Conservation (phyloP, 2,113 vertebrate species). For the Bujurquina vittata region DNA sequence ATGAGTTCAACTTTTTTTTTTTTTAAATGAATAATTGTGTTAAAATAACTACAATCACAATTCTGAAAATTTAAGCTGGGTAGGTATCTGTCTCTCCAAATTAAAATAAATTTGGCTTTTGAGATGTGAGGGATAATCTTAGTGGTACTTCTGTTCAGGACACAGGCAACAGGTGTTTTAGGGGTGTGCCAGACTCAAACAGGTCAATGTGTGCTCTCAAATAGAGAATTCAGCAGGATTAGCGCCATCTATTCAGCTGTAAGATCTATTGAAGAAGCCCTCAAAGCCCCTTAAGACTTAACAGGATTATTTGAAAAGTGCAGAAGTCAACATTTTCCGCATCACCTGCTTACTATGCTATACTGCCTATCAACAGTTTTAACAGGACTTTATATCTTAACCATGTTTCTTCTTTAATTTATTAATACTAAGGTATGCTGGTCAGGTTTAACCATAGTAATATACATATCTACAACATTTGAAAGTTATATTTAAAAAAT, state of each 20-base stretch:
- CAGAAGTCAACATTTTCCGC: neutral
- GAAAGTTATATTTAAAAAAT: too few relatives aligned
- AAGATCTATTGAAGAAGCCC: neutral
- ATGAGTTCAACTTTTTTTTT: too few relatives aligned
- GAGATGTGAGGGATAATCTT: slow-evolving; percentile 6
- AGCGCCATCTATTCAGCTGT: neutral
- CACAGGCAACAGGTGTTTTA: slow-evolving; percentile 38
- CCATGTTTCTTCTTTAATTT: neutral
- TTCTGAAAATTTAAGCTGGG: neutral
- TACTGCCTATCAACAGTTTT: neutral
- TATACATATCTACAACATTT: neutral
- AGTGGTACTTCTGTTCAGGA: slow-evolving; percentile 16
- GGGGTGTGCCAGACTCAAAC: slow-evolving; percentile 23
- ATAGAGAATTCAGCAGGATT: neutral
- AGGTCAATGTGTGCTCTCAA: neutral
- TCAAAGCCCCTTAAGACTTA: neutral
- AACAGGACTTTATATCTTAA: slow-evolving; percentile 34
- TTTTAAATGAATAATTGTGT: neutral
- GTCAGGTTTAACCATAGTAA: neutral
- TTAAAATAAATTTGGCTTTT: slow-evolving; percentile 10
- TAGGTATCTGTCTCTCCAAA: neutral
- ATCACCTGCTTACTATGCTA: neutral
- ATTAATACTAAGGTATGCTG: neutral
- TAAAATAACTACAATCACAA: neutral
- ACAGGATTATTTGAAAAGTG: neutral